phyloP scores from a whole-genome alignment of 1,140 invertebrate species.

The Drosophila takahashii region DNA sequence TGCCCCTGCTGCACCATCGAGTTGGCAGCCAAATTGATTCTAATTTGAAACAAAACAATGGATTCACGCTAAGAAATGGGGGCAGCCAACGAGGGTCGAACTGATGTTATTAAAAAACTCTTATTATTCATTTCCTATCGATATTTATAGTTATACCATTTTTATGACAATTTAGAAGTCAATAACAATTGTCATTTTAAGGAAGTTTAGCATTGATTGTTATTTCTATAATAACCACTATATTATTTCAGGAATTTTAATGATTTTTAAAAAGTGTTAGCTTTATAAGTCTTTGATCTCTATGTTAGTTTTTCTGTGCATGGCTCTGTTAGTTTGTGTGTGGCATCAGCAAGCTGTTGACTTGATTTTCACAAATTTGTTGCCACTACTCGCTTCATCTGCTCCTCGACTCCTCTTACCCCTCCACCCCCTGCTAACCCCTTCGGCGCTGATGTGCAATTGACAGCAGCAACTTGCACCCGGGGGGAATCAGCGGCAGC shows the following conservation, averaged over 20 bases:
- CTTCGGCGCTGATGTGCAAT: conserved; percentile 65
- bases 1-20: conserved; percentile 30
- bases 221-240: too few species aligned
- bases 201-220: background rate
- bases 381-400: conserved; percentile 10
- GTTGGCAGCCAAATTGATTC: conserved; percentile 55
- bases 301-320: background rate
- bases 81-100: background rate
- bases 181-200: background rate
- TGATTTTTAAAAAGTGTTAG: background rate
- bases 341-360: conserved; percentile 27
- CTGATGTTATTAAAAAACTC: background rate
- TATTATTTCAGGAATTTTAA: too few species aligned
- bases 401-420: background rate
- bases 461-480: conserved; percentile 67
- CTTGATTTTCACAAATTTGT: conserved; percentile 66
- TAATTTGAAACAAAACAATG: conserved; percentile 51
- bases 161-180: too few species aligned
- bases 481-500: conserved; percentile 59
- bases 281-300: background rate
- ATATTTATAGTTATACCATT: background rate
- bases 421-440: conserved; percentile 1
- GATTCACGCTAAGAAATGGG: background rate
- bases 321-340: background rate
- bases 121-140: too few species aligned